Conservation (phyloP, 2,113 vertebrate species). For the Rhabdomys dilectus region DNA sequence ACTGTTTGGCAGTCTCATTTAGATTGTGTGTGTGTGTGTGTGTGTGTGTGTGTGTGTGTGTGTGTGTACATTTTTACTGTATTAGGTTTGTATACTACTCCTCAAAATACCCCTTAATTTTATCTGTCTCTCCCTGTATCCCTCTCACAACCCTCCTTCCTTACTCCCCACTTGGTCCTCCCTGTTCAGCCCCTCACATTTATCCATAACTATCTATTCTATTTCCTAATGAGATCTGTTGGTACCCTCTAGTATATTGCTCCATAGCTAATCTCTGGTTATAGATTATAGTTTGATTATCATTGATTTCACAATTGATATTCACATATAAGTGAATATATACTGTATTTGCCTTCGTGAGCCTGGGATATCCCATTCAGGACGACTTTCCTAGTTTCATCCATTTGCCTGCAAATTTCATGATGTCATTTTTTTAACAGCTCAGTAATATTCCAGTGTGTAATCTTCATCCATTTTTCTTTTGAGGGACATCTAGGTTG, state of each 20-base stretch:
- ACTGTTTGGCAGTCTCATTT: neutral
- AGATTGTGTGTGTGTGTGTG: neutral
- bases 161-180: neutral
- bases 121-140: neutral
- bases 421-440: neutral
- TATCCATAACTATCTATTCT: neutral
- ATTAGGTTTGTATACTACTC: neutral
- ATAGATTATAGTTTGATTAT: neutral
- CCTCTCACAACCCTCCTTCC: neutral
- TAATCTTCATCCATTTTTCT: neutral
- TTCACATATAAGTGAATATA: neutral
- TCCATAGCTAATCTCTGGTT: neutral
- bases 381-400: neutral
- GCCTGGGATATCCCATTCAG: neutral
- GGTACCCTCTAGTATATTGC: neutral
- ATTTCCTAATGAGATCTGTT: neutral
- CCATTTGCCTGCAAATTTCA: neutral
- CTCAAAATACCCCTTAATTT: neutral
- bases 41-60: neutral
- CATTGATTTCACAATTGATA: neutral
- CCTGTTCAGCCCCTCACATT: neutral
- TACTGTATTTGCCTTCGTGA: neutral
- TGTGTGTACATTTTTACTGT: neutral
- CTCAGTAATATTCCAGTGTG: neutral
- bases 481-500: neutral